Evolutionary conservation across 2,797 vertebrate species (phyloP).

Genomic region (Leuciscus waleckii): DNA sequence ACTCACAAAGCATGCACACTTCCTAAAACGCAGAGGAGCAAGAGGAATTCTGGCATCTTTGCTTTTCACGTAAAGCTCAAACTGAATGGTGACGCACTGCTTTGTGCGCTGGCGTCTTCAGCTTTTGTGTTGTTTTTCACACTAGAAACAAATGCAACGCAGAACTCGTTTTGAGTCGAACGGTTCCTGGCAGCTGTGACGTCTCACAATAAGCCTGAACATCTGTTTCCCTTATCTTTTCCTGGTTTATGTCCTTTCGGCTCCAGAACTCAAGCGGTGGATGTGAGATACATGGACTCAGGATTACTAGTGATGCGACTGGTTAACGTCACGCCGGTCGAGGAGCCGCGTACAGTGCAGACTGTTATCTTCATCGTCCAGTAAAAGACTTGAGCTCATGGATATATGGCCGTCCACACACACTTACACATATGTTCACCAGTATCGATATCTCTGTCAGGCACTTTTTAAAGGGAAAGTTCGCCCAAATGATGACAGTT

Average conservation of each 20-base stretch:
- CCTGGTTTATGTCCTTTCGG: constrained; percentile 23
- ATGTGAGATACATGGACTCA: neutral
- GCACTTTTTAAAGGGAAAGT: constrained; percentile 1
- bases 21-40: neutral
- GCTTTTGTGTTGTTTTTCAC: neutral
- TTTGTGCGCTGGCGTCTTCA: neutral
- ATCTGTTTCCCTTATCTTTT: constrained; percentile 19
- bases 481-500: neutral
- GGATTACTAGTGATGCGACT: neutral
- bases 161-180: constrained; percentile 7
- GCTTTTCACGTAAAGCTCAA: neutral
- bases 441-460: neutral
- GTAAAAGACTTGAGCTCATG: neutral
- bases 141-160: neutral
- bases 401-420: neutral
- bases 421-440: neutral
- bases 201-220: neutral
- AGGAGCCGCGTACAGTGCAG: neutral
- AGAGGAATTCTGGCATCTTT: neutral
- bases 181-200: neutral
- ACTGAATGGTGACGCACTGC: neutral
- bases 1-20: constrained; percentile 20
- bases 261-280: neutral
- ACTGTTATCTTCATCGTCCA: neutral
- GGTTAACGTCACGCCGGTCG: neutral